phyloP scores from a whole-genome alignment of 1,140 invertebrate genomes.

The Drosophila kurseongensis region DNA sequence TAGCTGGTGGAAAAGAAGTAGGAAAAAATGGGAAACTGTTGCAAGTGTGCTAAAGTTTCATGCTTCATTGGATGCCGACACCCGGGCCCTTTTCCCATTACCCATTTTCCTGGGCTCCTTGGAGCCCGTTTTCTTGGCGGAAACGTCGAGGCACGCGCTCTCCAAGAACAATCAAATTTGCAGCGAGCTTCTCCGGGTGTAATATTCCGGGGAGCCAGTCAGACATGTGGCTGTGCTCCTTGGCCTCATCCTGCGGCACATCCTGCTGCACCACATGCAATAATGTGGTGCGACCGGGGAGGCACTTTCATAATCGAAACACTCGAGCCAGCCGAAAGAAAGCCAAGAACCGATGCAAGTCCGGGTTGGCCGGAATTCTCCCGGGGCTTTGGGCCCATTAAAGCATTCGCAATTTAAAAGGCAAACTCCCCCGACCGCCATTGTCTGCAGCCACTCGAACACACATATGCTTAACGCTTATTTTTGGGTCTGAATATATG shows the following conservation, averaged over 20 bases:
- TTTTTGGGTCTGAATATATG: conserved; percentile 45
- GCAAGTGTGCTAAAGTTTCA: conserved; percentile 81
- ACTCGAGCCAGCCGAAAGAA: conserved; percentile 30
- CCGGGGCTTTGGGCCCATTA: conserved; percentile 43
- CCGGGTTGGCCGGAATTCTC: not conserved
- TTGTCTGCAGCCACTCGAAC: conserved; percentile 56
- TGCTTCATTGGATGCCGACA: conserved; percentile 75
- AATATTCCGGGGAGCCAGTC: conserved; percentile 48
- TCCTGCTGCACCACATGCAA: conserved; percentile 31
- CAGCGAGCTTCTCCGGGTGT: conserved; percentile 67
- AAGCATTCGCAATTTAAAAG: conserved; percentile 77
- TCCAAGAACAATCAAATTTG: conserved; percentile 79
- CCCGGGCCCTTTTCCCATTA: conserved; percentile 22
- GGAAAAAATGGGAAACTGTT: conserved; percentile 58
- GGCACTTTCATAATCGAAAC: conserved; percentile 80
- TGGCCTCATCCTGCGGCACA: not conserved
- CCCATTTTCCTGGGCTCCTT: conserved; percentile 20
- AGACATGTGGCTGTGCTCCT: conserved; percentile 35
- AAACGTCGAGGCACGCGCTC: conserved; percentile 40
- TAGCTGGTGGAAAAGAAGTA: conserved; percentile 38
- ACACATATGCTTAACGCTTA: conserved; percentile 77
- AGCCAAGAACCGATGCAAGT: conserved; percentile 41
- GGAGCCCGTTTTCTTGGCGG: conserved; percentile 58
- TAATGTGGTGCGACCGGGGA: conserved; percentile 9
- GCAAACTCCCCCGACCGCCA: conserved; percentile 17